These are phyloP conservation scores for Porites divaricata DNA, from an alignment of 92 coral and sea anemone genomes.

Conservation along the genomic window DNA sequence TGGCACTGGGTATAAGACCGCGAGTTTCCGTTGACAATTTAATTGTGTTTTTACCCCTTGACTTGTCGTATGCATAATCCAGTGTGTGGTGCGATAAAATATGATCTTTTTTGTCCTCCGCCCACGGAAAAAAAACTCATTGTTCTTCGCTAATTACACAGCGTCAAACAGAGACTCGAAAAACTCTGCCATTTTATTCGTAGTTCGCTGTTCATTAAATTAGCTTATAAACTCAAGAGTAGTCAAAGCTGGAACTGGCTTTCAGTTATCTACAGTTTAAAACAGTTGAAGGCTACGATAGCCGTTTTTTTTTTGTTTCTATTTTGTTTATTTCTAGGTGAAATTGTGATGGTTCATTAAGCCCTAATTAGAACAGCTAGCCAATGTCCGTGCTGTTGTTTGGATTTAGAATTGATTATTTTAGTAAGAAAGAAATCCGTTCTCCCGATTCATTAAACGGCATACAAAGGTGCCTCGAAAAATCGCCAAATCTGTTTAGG, in stretches of 20 bases:
- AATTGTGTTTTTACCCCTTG: constrained; percentile 1
- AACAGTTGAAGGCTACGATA: too few species aligned
- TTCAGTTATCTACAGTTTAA: too few species aligned
- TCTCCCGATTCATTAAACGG: not conserved
- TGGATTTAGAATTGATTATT: constrained; percentile 11
- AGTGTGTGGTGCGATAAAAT: constrained; percentile 10
- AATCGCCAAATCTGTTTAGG: not conserved
- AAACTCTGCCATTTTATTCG: constrained; percentile 12
- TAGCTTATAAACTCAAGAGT: too few species aligned
- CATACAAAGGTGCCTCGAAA: not conserved
- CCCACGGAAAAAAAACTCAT: constrained; percentile 47
- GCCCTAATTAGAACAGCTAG: constrained; percentile 29
- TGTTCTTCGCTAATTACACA: constrained; percentile 60
- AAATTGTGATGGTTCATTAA: constrained; percentile 26
- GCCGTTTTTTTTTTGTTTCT: too few species aligned
- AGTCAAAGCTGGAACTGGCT: too few species aligned
- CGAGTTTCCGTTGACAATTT: constrained; percentile 3
- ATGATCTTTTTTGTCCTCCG: constrained; percentile 45
- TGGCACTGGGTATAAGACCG: not conserved
- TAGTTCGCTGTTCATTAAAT: not conserved
- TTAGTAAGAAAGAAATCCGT: not conserved
- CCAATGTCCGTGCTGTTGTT: constrained; percentile 8
- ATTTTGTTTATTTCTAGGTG: not conserved
- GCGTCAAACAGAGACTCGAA: constrained; percentile 21
- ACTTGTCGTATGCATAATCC: constrained; percentile 9